Conservation (phyloP, 1,140 invertebrate species). For the Temnothorax longispinosus region DNA sequence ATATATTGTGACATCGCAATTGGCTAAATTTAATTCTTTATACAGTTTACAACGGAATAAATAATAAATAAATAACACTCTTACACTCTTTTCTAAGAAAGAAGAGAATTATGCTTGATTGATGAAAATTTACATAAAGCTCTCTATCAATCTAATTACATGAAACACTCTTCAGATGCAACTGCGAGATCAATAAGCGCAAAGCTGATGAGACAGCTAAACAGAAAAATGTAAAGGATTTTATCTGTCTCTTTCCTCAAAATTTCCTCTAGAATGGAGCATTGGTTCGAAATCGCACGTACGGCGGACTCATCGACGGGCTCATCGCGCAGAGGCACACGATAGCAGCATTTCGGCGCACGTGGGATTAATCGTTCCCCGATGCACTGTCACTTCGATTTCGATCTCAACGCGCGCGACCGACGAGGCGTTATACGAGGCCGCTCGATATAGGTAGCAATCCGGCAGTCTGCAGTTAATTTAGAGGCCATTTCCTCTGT, state of each 20-base stretch:
- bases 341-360: slow-evolving; percentile 29
- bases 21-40: not conserved
- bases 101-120: not conserved
- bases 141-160: not conserved
- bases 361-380: slow-evolving; percentile 66
- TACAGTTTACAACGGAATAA: not conserved
- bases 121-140: not conserved
- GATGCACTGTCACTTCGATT: slow-evolving; percentile 77
- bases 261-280: not conserved
- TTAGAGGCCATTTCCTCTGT: slow-evolving; percentile 86
- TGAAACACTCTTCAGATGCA: not conserved
- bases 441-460: slow-evolving; percentile 83
- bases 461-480: slow-evolving; percentile 85
- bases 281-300: not conserved
- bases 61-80: not conserved
- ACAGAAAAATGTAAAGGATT: not conserved
- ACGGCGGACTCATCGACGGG: not conserved
- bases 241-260: not conserved
- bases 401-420: slow-evolving; percentile 75
- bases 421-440: slow-evolving; percentile 76
- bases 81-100: not conserved
- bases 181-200: not conserved
- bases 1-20: not conserved
- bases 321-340: not conserved
- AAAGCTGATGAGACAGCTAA: not conserved